Evolutionary conservation across 2,113 vertebrate genomes (phyloP).

Genomic region (Chunga burmeisteri): DNA sequence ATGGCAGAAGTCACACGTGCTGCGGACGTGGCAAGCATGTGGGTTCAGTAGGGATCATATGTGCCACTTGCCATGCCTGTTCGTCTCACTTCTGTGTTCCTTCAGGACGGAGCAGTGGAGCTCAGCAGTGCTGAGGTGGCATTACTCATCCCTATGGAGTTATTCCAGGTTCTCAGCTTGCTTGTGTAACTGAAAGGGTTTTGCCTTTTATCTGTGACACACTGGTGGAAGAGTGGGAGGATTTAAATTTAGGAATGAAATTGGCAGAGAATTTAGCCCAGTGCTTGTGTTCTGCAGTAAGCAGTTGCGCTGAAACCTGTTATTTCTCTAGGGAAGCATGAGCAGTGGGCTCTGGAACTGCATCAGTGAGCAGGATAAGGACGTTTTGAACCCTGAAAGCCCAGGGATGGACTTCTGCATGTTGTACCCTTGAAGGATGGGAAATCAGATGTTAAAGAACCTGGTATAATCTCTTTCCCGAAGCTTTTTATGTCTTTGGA

Average conservation of each 20-base stretch:
- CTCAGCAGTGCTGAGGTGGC: neutral
- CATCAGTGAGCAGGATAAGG: neutral
- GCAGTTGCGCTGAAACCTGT: neutral
- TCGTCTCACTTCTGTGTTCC: accelerated
- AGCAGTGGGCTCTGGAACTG: neutral
- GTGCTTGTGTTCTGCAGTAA: neutral
- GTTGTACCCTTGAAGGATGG: neutral
- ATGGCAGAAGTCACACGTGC: neutral
- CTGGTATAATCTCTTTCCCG: neutral
- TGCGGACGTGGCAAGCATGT: accelerated
- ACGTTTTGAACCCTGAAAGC: neutral
- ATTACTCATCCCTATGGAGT: neutral
- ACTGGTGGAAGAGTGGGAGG: neutral
- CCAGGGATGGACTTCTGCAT: neutral
- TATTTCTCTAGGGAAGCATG: neutral
- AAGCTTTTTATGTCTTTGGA: neutral
- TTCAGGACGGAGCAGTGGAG: neutral
- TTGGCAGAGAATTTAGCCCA: neutral
- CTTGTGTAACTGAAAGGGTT: neutral
- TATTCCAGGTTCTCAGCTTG: neutral
- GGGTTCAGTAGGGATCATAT: accelerated
- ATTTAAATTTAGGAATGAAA: neutral
- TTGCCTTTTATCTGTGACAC: neutral
- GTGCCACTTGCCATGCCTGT: neutral
- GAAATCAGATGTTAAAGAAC: neutral